Conservation (phyloP, 2,888 invertebrate genomes). For the Callyntrura guangdongensis region DNA sequence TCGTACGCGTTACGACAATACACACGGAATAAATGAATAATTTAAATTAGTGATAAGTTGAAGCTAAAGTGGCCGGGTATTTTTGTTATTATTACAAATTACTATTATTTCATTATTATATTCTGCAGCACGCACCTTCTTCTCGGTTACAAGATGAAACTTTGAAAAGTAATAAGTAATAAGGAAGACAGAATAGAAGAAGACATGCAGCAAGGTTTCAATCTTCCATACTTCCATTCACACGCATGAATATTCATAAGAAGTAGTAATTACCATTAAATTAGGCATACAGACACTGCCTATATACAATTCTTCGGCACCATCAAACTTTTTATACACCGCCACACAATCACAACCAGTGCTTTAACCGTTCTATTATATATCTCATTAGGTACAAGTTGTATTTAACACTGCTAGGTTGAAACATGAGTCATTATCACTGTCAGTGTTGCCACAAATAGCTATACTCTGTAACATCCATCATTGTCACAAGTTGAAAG, state of each 20-base stretch:
- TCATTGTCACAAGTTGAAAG: neutral
- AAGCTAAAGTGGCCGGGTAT: too few species aligned
- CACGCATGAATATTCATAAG: constrained; percentile 35
- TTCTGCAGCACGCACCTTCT: too few species aligned
- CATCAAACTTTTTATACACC: neutral
- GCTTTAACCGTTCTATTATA: too few species aligned
- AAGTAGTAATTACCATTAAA: neutral
- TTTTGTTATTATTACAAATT: too few species aligned
- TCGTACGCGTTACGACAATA: too few species aligned
- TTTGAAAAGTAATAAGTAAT: neutral
- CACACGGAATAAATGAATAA: too few species aligned
- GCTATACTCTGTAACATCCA: constrained; percentile 23
- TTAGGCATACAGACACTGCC: neutral
- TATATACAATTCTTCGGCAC: neutral
- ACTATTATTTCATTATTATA: too few species aligned
- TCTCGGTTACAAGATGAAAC: neutral
- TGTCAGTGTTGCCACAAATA: constrained; percentile 28
- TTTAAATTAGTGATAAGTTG: too few species aligned
- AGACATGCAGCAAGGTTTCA: neutral
- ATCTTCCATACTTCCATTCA: neutral
- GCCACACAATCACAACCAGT: neutral
- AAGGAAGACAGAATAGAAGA: neutral
- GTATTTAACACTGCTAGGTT: neutral
- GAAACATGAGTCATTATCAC: neutral
- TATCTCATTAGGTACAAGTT: neutral